phyloP scores from a whole-genome alignment of 1,140 invertebrate species.

The Lamellibrachia luymesi region DNA sequence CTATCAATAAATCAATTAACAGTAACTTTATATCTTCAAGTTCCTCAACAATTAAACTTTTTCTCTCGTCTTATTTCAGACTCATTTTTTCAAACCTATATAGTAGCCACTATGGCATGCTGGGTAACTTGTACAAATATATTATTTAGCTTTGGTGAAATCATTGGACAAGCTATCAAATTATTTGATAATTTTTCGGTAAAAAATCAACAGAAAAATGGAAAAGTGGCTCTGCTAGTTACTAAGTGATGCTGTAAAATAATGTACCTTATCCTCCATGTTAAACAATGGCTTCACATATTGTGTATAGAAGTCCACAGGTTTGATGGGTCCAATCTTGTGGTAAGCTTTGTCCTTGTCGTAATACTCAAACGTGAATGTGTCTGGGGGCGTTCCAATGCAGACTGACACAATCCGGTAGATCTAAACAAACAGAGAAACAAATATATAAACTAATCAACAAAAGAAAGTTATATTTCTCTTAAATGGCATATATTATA shows the following conservation, averaged over 20 bases:
- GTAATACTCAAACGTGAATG: conserved; percentile 83
- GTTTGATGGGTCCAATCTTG: conserved; percentile 72
- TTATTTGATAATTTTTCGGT: too few relatives aligned
- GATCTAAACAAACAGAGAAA: conserved; percentile 53
- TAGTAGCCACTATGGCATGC: too few relatives aligned
- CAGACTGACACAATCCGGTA: conserved; percentile 76
- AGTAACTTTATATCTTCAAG: too few relatives aligned
- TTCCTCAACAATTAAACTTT: too few relatives aligned
- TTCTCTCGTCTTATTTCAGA: too few relatives aligned
- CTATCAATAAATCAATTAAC: too few relatives aligned
- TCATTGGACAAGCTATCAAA: too few relatives aligned
- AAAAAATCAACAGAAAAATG: too few relatives aligned
- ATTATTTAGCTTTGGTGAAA: too few relatives aligned
- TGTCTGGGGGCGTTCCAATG: conserved; percentile 65
- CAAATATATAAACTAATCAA: not conserved
- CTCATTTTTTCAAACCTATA: too few relatives aligned
- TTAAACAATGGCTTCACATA: conserved; percentile 78
- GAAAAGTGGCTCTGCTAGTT: not conserved
- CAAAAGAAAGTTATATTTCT: not conserved
- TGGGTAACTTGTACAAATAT: too few relatives aligned
- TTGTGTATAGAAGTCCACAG: conserved; percentile 77
- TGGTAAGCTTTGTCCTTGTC: conserved; percentile 80
- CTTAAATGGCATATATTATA: too few relatives aligned
- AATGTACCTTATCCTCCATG: conserved; percentile 75
- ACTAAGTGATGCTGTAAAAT: not conserved